A percentile compares a stretch with the other conserved stretches of the same genome.
These are phyloP conservation scores for Styela clava DNA, from an alignment of 23 tunicate genomes.

Conservation along the genomic window DNA sequence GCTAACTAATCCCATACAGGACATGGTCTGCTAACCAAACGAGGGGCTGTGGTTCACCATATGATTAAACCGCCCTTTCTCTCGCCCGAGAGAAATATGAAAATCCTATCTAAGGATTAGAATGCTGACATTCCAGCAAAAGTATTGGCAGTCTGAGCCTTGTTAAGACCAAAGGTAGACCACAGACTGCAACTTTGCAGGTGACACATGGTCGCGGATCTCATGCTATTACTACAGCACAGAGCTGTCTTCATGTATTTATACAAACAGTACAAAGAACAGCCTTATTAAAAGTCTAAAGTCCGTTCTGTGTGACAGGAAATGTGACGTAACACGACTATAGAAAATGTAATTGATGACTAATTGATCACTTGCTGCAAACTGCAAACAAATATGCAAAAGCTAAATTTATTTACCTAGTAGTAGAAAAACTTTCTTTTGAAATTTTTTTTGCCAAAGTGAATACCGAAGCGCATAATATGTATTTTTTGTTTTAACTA, in stretches of 20 bases:
- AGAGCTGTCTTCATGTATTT: too few species aligned
- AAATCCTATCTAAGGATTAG: too few species aligned
- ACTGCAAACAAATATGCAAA: background rate
- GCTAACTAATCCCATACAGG: too few species aligned
- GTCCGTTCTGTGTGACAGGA: background rate
- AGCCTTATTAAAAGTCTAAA: background rate
- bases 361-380: background rate
- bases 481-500: background rate
- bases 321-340: background rate
- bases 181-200: background rate
- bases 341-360: background rate
- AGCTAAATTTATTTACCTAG: too few species aligned
- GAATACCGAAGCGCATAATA: background rate
- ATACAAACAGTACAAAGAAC: background rate
- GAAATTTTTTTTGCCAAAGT: too few species aligned
- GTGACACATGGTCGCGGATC: too few species aligned
- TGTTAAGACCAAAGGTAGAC: background rate
- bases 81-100: too few species aligned
- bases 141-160: background rate
- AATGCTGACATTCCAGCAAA: background rate
- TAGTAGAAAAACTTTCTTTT: too few species aligned
- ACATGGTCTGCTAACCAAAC: too few species aligned
- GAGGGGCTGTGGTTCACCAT: too few species aligned
- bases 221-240: too few species aligned
- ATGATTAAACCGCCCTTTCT: too few species aligned